A percentile compares a stretch with the other conserved stretches of the same genome.
phyloP scores from a whole-genome alignment of 2,888 invertebrate genomes.

The Noctua janthina region DNA sequence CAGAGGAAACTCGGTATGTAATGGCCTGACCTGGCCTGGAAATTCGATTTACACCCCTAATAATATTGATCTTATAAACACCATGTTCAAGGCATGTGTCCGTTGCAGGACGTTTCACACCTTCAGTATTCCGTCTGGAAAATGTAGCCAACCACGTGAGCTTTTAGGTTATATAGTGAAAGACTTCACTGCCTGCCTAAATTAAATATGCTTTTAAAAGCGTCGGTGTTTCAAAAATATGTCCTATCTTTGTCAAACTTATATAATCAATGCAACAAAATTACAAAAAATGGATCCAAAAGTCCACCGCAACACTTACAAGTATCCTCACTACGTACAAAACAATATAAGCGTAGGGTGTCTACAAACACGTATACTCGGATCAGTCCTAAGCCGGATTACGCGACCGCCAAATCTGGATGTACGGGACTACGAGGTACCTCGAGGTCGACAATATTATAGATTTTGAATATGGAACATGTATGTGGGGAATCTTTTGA shows the following conservation, averaged over 20 bases:
- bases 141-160: background rate
- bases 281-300: background rate
- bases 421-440: conserved; percentile 63
- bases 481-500: conserved; percentile 62
- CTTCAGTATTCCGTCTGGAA: background rate
- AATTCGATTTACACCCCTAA: conserved; percentile 37
- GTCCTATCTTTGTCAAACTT: background rate
- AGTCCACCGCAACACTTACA: conserved; percentile 10
- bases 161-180: background rate
- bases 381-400: conserved; percentile 88
- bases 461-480: conserved; percentile 78
- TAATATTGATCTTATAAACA: conserved; percentile 41
- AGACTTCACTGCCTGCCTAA: background rate
- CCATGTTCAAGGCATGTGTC: background rate
- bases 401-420: conserved; percentile 85
- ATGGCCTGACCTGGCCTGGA: background rate
- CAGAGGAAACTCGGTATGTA: too few relatives aligned
- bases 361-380: conserved; percentile 70
- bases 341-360: conserved; percentile 72
- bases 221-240: background rate
- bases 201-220: background rate
- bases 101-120: background rate
- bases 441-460: conserved; percentile 83
- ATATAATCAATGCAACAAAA: background rate
- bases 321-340: conserved; percentile 36